Percentiles rank a stretch among this genome's conserved stretches.
Evolutionary conservation across 1,140 invertebrate genomes (phyloP).

Genomic region (Cylas formicarius): DNA sequence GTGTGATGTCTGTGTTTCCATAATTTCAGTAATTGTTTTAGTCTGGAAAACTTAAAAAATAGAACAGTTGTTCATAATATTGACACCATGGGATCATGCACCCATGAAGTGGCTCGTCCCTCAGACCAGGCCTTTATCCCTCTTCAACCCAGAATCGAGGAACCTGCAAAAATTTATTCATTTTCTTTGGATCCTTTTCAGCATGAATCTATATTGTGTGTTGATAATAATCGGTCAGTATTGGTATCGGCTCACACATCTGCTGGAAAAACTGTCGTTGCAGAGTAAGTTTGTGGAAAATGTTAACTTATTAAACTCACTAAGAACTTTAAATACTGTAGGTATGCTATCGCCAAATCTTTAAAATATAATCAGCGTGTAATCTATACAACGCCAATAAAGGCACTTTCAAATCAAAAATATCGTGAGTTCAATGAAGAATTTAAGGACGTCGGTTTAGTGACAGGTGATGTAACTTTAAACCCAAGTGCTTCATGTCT

Average conservation of each 20-base stretch:
- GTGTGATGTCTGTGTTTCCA: conserved; percentile 9
- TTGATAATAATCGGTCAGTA: conserved; percentile 97
- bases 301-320: too few relatives aligned
- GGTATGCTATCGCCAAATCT: conserved; percentile 66
- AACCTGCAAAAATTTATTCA: conserved; percentile 87
- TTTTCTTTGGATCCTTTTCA: conserved; percentile 98
- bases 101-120: conserved; percentile 89
- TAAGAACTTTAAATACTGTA: too few relatives aligned
- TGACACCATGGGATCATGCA: conserved; percentile 82
- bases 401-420: conserved; percentile 99
- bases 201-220: conserved; percentile 92
- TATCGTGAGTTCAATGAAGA: conserved; percentile 97
- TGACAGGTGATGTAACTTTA: conserved; percentile 99
- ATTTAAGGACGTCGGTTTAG: conserved; percentile 94
- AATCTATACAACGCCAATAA: conserved; percentile 99
- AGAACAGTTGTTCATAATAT: conserved; percentile 79
- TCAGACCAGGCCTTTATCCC: conserved; percentile 77
- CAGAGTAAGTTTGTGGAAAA: conserved; percentile 68
- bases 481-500: conserved; percentile 95
- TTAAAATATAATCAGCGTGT: conserved; percentile 74
- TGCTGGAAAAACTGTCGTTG: conserved; percentile 99
- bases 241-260: conserved; percentile 98
- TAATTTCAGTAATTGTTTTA: conserved; percentile 27
- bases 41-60: conserved; percentile 52
- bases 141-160: conserved; percentile 48